Evolutionary conservation across 2,888 invertebrate species (phyloP).

Genomic region (Drosophila mimica): DNA sequence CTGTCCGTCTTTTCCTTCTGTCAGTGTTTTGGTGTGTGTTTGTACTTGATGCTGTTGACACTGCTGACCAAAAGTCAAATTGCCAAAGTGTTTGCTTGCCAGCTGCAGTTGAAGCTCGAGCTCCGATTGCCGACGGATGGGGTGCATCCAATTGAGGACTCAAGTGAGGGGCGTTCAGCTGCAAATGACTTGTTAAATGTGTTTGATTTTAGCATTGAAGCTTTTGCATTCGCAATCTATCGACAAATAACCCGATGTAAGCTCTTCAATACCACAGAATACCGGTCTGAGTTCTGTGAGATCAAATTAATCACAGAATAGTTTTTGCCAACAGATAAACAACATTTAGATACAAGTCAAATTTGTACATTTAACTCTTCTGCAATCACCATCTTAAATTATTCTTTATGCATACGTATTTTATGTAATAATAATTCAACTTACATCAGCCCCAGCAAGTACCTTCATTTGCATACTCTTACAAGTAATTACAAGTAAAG

Average conservation of each 20-base stretch:
- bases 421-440: constrained; percentile 33
- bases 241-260: constrained; percentile 2
- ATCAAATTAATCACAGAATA: background rate
- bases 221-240: constrained; percentile 3
- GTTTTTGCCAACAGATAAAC: too few relatives aligned
- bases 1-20: constrained; percentile 1
- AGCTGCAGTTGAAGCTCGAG: constrained; percentile 49
- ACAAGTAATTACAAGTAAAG: constrained; percentile 42
- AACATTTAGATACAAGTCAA: too few relatives aligned
- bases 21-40: constrained; percentile 18
- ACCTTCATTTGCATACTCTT: constrained; percentile 28
- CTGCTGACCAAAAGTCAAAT: constrained; percentile 79
- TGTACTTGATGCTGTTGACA: constrained; percentile 70
- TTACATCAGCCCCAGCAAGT: constrained; percentile 13
- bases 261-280: background rate
- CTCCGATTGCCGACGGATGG: constrained; percentile 34
- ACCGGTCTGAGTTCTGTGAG: background rate
- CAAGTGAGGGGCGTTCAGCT: constrained; percentile 32
- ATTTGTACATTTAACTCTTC: too few relatives aligned
- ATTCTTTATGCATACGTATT: constrained; percentile 4
- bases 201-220: constrained; percentile 60
- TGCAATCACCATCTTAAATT: too few relatives aligned
- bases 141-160: constrained; percentile 48
- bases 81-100: constrained; percentile 75
- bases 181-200: constrained; percentile 72